phyloP scores from a whole-genome alignment of 2,888 invertebrate genomes.

The Prosopocoilus inquinatus region DNA sequence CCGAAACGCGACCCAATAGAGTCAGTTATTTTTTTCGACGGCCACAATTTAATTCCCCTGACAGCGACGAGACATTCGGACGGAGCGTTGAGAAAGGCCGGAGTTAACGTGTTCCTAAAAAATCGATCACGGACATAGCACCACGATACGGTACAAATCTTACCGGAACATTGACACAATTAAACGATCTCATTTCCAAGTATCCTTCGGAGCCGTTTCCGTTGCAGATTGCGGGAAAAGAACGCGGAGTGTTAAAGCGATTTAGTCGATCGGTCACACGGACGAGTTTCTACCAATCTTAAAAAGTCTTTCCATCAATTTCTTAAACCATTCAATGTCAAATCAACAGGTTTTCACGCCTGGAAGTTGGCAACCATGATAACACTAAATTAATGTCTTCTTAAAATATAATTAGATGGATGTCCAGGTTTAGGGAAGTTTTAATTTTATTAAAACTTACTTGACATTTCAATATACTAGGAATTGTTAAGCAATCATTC shows the following conservation, averaged over 20 bases:
- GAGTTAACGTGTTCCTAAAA: constrained; percentile 2
- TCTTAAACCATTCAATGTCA: no score
- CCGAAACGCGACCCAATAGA: not conserved
- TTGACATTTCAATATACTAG: no score
- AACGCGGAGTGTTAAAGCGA: not conserved
- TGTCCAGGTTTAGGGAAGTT: no score
- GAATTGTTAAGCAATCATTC: no score
- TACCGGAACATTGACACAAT: constrained; percentile 18
- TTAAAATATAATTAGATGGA: no score
- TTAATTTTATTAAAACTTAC: no score
- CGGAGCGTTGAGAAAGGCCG: not conserved
- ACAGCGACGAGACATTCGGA: not conserved
- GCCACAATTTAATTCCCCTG: constrained; percentile 1
- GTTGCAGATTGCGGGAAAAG: constrained; percentile 16
- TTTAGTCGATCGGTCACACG: constrained; percentile 1
- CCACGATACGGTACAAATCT: constrained; percentile 15
- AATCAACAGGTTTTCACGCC: no score
- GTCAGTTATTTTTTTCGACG: not conserved
- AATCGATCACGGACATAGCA: constrained; percentile 18
- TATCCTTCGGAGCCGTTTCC: constrained; percentile 17
- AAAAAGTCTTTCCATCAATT: no score
- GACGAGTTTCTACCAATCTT: not conserved
- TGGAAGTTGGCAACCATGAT: no score
- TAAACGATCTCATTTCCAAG: constrained; percentile 16
- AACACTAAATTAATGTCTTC: no score